Percentiles rank a stretch among this genome's conserved stretches.
phyloP scores from a whole-genome alignment of 35 echinoderm and acorn worm genomes.

The Amphiura filiformis region DNA sequence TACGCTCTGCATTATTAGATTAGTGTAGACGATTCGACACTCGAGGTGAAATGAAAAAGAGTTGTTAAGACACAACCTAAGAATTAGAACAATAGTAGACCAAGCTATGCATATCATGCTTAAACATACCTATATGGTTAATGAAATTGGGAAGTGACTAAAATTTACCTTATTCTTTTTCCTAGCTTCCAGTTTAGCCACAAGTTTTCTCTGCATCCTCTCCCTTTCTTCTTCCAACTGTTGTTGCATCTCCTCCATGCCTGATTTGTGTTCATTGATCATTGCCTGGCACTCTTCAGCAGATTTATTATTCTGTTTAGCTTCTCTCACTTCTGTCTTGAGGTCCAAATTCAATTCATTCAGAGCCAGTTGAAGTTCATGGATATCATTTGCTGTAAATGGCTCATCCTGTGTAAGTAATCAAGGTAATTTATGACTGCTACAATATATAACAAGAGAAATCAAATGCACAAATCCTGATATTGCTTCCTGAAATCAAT shows the following conservation, averaged over 20 bases:
- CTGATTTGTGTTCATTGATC: conserved; percentile 60
- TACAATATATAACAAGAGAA: no score
- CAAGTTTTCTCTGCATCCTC: conserved; percentile 64
- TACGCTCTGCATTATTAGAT: no score
- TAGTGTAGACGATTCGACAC: no score
- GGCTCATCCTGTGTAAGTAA: conserved; percentile 10
- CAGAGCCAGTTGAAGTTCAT: conserved; percentile 72
- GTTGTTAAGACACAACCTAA: no score
- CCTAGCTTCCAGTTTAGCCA: conserved; percentile 74
- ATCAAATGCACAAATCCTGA: no score
- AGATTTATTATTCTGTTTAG: conserved; percentile 46
- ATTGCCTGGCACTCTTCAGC: conserved; percentile 54
- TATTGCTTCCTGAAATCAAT: no score
- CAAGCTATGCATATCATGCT: no score
- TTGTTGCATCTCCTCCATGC: conserved; percentile 71
- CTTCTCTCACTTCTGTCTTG: conserved; percentile 59
- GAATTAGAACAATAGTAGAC: no score
- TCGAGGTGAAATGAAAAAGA: no score
- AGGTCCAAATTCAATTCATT: conserved; percentile 58
- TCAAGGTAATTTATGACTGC: no score
- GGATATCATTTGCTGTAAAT: conserved; percentile 76
- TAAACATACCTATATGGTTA: no score
- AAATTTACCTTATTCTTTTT: conserved; percentile 39
- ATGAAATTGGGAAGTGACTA: no score
- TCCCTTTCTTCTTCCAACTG: conserved; percentile 71